Conservation (phyloP, 2,888 invertebrate species). For the Luperina nickerlii region DNA sequence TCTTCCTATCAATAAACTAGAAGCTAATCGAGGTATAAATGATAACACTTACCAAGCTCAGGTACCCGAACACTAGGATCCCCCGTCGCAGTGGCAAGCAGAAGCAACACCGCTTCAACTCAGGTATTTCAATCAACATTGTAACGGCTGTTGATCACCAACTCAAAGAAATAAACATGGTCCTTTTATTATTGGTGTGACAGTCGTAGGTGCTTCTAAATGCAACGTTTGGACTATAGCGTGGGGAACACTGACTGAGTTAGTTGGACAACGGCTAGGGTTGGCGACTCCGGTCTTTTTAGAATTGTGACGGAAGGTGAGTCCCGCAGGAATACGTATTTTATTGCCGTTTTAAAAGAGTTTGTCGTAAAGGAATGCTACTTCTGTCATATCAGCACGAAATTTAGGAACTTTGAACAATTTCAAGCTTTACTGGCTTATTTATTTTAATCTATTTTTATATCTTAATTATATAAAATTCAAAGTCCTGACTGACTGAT, state of each 20-base stretch:
- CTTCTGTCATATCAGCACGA: neutral
- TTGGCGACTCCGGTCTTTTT: conserved; percentile 5
- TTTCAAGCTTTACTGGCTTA: neutral
- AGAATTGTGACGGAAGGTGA: neutral
- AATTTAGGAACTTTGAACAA: too few species aligned
- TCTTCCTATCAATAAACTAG: neutral
- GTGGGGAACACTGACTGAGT: conserved; percentile 39
- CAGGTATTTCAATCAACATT: conserved; percentile 62
- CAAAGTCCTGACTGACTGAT: too few species aligned
- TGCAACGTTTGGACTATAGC: conserved; percentile 37
- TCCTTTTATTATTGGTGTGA: conserved; percentile 14
- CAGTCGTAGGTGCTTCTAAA: conserved; percentile 15
- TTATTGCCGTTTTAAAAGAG: neutral
- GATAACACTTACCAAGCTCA: conserved; percentile 57
- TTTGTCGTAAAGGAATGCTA: neutral
- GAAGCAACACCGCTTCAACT: conserved; percentile 58
- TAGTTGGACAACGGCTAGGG: conserved; percentile 39
- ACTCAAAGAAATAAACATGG: conserved; percentile 26
- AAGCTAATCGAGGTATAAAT: neutral
- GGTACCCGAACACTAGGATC: conserved; percentile 56
- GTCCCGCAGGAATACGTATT: neutral
- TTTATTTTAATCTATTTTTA: neutral
- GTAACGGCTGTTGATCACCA: conserved; percentile 7
- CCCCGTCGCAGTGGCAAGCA: conserved; percentile 59
- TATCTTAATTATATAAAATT: too few species aligned